Evolutionary conservation across 2,888 invertebrate genomes (phyloP).

Genomic region (Slavum lentiscoides): DNA sequence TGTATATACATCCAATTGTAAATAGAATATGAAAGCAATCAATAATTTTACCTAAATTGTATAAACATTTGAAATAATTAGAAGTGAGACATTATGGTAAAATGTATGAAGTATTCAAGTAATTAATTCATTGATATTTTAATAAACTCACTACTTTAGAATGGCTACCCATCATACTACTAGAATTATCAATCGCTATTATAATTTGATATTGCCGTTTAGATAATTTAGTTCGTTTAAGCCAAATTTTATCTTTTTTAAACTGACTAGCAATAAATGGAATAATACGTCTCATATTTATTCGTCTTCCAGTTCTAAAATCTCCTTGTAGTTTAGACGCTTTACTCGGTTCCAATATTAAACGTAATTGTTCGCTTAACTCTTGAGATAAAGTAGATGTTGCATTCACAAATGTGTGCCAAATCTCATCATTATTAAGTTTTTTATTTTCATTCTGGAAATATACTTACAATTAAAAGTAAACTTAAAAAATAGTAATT

Average conservation of each 20-base stretch:
- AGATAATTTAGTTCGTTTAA: constrained; percentile 91
- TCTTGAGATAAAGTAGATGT: constrained; percentile 74
- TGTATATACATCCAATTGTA: no score
- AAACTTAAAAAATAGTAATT: background rate
- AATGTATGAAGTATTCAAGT: no score
- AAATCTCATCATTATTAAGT: constrained; percentile 60
- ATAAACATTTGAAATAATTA: no score
- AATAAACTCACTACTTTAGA: constrained; percentile 66
- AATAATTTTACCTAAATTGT: no score
- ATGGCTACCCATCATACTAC: constrained; percentile 85
- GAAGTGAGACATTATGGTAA: no score
- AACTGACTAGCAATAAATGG: constrained; percentile 99
- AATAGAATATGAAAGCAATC: no score
- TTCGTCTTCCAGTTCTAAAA: constrained; percentile 84
- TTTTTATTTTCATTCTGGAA: constrained; percentile 21
- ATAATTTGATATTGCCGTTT: constrained; percentile 95
- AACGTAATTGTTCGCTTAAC: constrained; percentile 88
- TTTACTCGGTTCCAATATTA: constrained; percentile 94
- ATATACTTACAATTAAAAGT: background rate
- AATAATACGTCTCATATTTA: constrained; percentile 96
- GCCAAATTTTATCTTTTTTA: constrained; percentile 98
- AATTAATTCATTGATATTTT: background rate
- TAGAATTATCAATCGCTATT: constrained; percentile 94
- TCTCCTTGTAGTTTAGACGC: constrained; percentile 91
- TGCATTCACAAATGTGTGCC: constrained; percentile 68